Evolutionary conservation across 2,797 vertebrate species (phyloP), one percentile per base, ranked within the genome.

Genomic region (Lithobates sylvaticus): DNA sequence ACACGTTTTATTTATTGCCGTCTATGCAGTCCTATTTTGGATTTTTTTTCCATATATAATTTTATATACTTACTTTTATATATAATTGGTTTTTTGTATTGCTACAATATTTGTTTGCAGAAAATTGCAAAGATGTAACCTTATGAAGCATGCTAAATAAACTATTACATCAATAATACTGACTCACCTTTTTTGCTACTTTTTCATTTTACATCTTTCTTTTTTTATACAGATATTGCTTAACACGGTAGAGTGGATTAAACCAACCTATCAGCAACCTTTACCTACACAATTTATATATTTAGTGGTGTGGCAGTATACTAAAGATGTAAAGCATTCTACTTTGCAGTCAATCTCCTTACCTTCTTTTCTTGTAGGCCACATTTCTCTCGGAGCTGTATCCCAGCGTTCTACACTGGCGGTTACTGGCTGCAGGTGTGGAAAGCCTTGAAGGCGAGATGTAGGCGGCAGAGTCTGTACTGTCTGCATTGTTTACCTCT

Each of bases 361-460:
- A 99, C 98, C 97, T 99, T 90, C 95, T 95, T 91, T 95, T 96
- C 87, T 94, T 96, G 81, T 93, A 89, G 68, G 95, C 95, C 90
- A 88, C 83, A 84, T 90, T 91, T 61, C 91, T 89, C 32, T 91
- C 92, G 64, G 91, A 92, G 88, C 89, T 88, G 89, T 89, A 90
- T 34, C 78, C 90, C 79, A 88, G 91, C 0, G 88, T 88, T 83
- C 92, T 92, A 74, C 92, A 88, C 16, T 91, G 84, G 47, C 89
- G 88, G 86, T 86, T 92, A 5, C 94, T 89, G 77, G 92, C 93
- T 78, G 90, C 88, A 50, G 91, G 81, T 61, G 91, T 81, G 15
- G 88, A 92, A 0, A 84, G 88, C 73, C 90, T 88, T 0, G 92
- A 89, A 5, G 93, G 88, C 2, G 93, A 92, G 71, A 89, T 76